Evolutionary conservation across 2,113 vertebrate genomes (phyloP).

Genomic region (Corydoras sp.): DNA sequence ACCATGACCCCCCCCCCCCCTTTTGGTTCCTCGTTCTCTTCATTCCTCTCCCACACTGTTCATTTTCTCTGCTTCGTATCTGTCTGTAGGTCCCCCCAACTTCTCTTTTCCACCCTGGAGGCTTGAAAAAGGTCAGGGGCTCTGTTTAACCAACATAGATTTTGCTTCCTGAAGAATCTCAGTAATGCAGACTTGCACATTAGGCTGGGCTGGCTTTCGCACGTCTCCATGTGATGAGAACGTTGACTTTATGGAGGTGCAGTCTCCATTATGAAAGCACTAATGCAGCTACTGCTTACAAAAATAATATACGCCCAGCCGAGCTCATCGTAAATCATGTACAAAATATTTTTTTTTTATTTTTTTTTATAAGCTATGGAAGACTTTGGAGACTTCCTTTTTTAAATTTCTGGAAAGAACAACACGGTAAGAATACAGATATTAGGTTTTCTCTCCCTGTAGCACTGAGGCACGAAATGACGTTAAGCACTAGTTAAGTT

Average conservation of each 20-base stretch:
- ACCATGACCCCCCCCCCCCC: slow-evolving; percentile 14
- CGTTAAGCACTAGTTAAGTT: slow-evolving; percentile 8
- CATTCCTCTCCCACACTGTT: too few relatives aligned
- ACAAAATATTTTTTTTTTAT: not conserved
- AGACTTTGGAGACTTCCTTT: slow-evolving; percentile 6
- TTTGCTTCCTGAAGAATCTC: slow-evolving; percentile 43
- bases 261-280: slow-evolving; percentile 3
- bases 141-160: slow-evolving; percentile 38
- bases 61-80: too few relatives aligned
- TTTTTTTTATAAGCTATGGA: slow-evolving; percentile 12
- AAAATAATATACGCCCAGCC: slow-evolving; percentile 19
- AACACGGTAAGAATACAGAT: not conserved
- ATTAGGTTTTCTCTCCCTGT: slow-evolving; percentile 14
- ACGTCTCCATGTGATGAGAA: slow-evolving; percentile 22
- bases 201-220: slow-evolving; percentile 13
- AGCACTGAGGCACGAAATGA: slow-evolving; percentile 1
- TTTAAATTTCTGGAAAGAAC: slow-evolving; percentile 15
- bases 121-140: slow-evolving; percentile 37
- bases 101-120: slow-evolving; percentile 20
- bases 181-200: slow-evolving; percentile 44
- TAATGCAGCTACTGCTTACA: slow-evolving; percentile 9
- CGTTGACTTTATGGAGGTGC: slow-evolving; percentile 1
- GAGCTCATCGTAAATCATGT: slow-evolving; percentile 16
- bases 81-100: not conserved
- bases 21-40: not conserved